A percentile compares a stretch with the other conserved stretches of the same genome.
These are phyloP conservation scores for Onthophagus taurus DNA, from an alignment of 1,140 invertebrate genomes.

Conservation along the genomic window DNA sequence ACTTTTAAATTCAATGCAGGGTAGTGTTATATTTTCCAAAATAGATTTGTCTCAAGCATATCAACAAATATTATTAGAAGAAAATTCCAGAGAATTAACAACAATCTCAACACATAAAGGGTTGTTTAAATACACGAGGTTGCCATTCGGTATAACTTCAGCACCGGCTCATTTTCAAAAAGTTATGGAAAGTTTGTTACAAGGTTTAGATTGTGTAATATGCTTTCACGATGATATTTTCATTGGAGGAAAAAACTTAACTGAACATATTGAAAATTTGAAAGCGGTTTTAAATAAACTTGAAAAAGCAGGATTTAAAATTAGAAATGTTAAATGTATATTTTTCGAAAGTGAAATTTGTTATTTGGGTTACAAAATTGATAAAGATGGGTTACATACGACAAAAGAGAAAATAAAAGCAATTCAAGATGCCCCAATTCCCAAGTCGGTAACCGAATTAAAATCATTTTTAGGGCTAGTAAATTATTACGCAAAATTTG, in stretches of 20 bases:
- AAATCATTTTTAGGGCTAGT: constrained; percentile 32
- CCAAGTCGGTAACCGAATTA: constrained; percentile 27
- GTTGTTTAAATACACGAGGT: constrained; percentile 29
- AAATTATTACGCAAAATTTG: constrained; percentile 31
- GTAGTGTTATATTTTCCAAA: constrained; percentile 24
- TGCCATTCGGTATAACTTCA: constrained; percentile 31
- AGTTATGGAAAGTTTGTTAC: constrained; percentile 21
- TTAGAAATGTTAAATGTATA: constrained; percentile 11
- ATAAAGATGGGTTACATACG: constrained; percentile 8
- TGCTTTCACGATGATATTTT: constrained; percentile 22
- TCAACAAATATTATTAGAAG: constrained; percentile 26
- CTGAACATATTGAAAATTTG: constrained; percentile 1
- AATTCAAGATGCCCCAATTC: constrained; percentile 22
- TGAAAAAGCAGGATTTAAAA: not conserved
- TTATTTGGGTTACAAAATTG: constrained; percentile 11
- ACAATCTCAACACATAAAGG: constrained; percentile 32
- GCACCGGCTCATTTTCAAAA: constrained; percentile 31
- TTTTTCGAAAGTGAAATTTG: constrained; percentile 8
- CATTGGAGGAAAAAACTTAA: constrained; percentile 9
- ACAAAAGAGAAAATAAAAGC: constrained; percentile 22
- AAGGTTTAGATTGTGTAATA: constrained; percentile 15
- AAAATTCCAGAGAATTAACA: constrained; percentile 24
- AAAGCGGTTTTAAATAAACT: constrained; percentile 4
- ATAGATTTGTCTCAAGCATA: constrained; percentile 32
- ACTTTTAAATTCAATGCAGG: constrained; percentile 19